These are phyloP conservation scores for Rotaria magnacalcarata DNA, from an alignment of 2,888 invertebrate genomes.

Conservation along the genomic window DNA sequence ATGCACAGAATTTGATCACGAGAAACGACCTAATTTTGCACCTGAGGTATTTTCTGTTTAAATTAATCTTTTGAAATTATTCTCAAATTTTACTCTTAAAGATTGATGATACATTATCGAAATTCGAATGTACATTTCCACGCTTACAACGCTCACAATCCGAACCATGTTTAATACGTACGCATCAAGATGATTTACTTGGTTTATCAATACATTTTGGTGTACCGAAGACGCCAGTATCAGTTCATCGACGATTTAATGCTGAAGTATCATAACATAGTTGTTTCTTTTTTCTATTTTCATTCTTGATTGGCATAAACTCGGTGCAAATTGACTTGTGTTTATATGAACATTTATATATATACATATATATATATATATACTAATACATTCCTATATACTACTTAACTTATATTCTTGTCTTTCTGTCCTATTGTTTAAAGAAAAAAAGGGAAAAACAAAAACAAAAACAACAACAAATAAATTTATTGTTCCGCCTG, in stretches of 20 bases:
- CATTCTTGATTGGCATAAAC: neutral
- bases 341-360: neutral
- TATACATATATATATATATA: neutral
- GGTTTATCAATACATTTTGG: neutral
- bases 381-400: neutral
- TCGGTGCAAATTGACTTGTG: neutral
- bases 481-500: neutral
- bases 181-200: constrained; percentile 2
- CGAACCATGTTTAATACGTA: neutral
- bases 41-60: neutral
- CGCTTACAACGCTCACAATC: constrained; percentile 34
- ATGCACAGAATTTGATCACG: constrained; percentile 39
- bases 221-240: constrained; percentile 8
- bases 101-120: constrained; percentile 31
- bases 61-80: neutral
- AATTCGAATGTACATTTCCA: constrained; percentile 25
- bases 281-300: neutral
- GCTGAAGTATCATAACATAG: neutral
- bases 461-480: neutral
- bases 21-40: constrained; percentile 39
- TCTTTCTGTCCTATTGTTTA: neutral
- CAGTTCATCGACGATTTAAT: constrained; percentile 16
- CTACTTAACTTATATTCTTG: neutral
- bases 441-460: neutral
- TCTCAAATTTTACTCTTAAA: neutral